Base-by-base conservation (phyloP, 2,113 vertebrate species). In the Limnothrissa miodon region DNA sequence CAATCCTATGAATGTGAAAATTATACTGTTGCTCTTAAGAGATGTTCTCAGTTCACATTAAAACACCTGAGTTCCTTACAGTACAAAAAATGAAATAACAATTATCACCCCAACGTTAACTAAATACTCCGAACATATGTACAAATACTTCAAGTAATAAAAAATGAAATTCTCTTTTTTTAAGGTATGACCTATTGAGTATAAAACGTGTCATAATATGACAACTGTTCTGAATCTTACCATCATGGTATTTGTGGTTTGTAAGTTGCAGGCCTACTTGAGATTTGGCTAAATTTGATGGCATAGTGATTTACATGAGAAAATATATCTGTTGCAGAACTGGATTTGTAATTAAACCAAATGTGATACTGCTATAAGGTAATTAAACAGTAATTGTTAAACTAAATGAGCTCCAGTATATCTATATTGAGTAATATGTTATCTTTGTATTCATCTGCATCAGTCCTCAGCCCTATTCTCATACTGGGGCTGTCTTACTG, bases 1-100 rank as follows among this genome's bases (percentile, higher is more conserved):
- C 45, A 59, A 39, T 79, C 70, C 78, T 86, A 83, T 78, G 78
- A 84, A 81, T 82, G 53, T 70, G 56, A 83, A 62, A 78, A 59
- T 62, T 39, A 70, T 21, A 80, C 42, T 42, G 42, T 4, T 42
- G 42, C 6, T 42, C 42, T 82, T 53, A 36, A 78, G 80, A 86
- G 80, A 86, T 59, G 81, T 80, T 44, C 62, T 80, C 21, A 36
- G 81, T 81, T 83, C 80, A 86, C 78, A 79, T 78, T 48, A 48
- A 59, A 86, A 86, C 82, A 83, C 85, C 85, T 86, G 85, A 86
- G 85, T 66, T 83, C 83, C 39, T 39, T 83, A 74, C 81, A 81
- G 80, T 74, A 74, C 66, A 74, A 86, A 80, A 78, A n/a, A 81
- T 19, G 11, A 83, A 80, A 83, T 59, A 15, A 25, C 45, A 79